Evolutionary conservation across 2,888 invertebrate genomes (phyloP).

Genomic region (Craniophora ligustri): DNA sequence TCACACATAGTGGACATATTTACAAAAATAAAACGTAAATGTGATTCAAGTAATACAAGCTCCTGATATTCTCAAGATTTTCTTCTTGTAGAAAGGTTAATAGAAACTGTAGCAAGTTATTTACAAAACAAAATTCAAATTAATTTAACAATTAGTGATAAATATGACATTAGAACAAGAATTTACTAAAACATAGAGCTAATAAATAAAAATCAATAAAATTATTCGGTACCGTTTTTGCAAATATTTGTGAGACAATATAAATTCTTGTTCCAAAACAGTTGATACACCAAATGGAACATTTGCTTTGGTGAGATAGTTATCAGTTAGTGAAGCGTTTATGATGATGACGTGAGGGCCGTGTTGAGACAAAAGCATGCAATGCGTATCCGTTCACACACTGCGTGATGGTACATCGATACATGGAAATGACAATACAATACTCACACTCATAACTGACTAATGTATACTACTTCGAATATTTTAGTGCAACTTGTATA

Average conservation of each 20-base stretch:
- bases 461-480: not conserved
- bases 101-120: constrained; percentile 33
- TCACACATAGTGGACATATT: constrained; percentile 38
- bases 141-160: constrained; percentile 7
- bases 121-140: constrained; percentile 44
- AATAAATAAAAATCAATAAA: not conserved
- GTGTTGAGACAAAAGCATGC: constrained; percentile 54
- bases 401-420: constrained; percentile 16
- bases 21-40: constrained; percentile 29
- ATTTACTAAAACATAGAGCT: not conserved
- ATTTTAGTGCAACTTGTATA: not conserved
- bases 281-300: constrained; percentile 9
- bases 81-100: constrained; percentile 28
- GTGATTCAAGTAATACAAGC: constrained; percentile 14
- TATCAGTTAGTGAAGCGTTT: constrained; percentile 53
- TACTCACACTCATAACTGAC: constrained; percentile 24
- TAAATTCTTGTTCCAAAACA: constrained; percentile 13
- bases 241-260: constrained; percentile 18
- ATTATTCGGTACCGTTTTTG: too few species aligned
- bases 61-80: constrained; percentile 9
- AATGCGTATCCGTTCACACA: constrained; percentile 20
- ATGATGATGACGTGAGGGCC: constrained; percentile 46
- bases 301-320: constrained; percentile 5
- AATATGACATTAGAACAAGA: constrained; percentile 15
- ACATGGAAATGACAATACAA: constrained; percentile 25